These are phyloP conservation scores for Schmidtea mediterranea DNA, from an alignment of 1,140 invertebrate genomes.

Conservation along the genomic window DNA sequence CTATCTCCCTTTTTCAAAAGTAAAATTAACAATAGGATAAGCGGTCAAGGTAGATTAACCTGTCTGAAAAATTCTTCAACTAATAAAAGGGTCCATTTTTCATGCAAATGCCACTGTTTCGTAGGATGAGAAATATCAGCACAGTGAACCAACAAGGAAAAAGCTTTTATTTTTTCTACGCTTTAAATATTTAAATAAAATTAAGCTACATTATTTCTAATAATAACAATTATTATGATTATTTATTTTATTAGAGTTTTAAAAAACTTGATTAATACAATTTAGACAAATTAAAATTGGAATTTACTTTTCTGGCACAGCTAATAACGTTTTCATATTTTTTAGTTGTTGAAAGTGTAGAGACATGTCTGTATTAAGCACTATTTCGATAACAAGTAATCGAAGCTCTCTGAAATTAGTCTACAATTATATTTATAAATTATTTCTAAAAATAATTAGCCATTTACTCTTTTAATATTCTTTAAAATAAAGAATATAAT, in stretches of 20 bases:
- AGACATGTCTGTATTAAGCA: conserved; percentile 75
- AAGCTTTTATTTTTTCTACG: conserved; percentile 2
- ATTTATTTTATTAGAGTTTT: no score
- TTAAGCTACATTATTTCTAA: no score
- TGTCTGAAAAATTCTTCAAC: conserved; percentile 82
- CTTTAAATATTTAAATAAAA: not conserved
- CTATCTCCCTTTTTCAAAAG: conserved; percentile 22
- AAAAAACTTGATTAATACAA: no score
- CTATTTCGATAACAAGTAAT: conserved; percentile 77
- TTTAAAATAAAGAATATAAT: no score
- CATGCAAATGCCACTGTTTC: conserved; percentile 70
- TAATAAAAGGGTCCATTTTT: conserved; percentile 54
- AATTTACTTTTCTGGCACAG: not conserved
- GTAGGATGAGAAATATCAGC: conserved; percentile 90
- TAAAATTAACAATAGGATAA: no score
- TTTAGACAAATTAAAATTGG: not conserved
- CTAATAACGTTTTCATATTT: conserved; percentile 47
- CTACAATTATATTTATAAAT: no score
- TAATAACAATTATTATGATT: no score
- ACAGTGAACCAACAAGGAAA: conserved; percentile 70
- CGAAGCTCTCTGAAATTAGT: conserved; percentile 46
- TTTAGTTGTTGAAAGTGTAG: conserved; percentile 90
- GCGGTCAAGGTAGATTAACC: conserved; percentile 12
- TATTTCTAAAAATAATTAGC: not conserved
- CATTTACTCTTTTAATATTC: no score